A percentile compares a stretch with the other conserved stretches of the same genome.
These are phyloP conservation scores for Apteryx owenii DNA, from an alignment of 2,113 vertebrate genomes.

Conservation along the genomic window DNA sequence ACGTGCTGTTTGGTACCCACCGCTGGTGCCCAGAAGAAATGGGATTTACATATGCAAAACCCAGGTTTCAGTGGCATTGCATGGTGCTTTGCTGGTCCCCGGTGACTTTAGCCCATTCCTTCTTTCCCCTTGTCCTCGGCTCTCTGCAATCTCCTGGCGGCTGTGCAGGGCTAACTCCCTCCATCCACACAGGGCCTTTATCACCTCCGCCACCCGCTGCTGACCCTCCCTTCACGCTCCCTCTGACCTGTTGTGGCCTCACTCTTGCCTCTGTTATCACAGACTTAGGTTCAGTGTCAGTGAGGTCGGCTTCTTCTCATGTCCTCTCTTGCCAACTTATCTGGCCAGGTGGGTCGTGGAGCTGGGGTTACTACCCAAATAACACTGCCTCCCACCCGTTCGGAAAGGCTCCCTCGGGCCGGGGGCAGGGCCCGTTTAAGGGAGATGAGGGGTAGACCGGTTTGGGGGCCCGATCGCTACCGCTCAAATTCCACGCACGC, in stretches of 20 bases:
- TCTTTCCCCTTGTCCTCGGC: not conserved
- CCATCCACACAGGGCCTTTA: not conserved
- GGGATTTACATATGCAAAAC: not conserved
- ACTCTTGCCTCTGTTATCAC: too few species aligned
- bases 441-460: not conserved
- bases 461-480: not conserved
- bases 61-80: not conserved
- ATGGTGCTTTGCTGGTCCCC: not conserved
- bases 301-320: not conserved
- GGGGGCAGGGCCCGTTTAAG: not conserved
- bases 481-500: not conserved
- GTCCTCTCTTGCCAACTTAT: not conserved
- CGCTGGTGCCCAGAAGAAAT: not conserved
- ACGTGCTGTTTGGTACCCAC: not conserved
- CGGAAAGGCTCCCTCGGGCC: not conserved
- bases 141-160: not conserved
- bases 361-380: not conserved
- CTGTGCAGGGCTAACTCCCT: not conserved
- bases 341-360: not conserved
- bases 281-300: not conserved
- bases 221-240: not conserved
- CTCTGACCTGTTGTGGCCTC: too few species aligned
- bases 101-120: not conserved
- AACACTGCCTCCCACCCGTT: not conserved
- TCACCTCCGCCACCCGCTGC: not conserved